phyloP scores from a whole-genome alignment of 2,113 vertebrate species.

The Poeciliopsis retropinna region DNA sequence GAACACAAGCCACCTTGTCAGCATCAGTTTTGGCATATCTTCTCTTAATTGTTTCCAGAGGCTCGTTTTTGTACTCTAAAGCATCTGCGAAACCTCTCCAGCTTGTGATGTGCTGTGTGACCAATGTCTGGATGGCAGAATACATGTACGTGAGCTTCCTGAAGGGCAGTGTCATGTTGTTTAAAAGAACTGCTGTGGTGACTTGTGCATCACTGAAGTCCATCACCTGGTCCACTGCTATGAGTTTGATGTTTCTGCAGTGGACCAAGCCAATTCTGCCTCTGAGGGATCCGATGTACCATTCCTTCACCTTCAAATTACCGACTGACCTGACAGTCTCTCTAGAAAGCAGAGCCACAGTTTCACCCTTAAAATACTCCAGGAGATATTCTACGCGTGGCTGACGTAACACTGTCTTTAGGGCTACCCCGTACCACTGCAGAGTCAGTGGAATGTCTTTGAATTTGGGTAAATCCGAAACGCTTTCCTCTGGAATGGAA shows the following conservation, averaged over 20 bases:
- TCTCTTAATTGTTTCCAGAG: conserved; percentile 79
- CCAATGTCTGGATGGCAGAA: conserved; percentile 88
- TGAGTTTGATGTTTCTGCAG: conserved; percentile 92
- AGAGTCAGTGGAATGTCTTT: conserved; percentile 82
- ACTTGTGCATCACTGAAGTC: conserved; percentile 81
- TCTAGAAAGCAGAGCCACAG: conserved; percentile 89
- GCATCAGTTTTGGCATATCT: conserved; percentile 82
- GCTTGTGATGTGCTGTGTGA: conserved; percentile 86
- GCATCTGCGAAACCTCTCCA: conserved; percentile 90
- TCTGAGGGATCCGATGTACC: conserved; percentile 92
- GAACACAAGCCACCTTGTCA: conserved; percentile 88
- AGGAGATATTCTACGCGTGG: conserved; percentile 90
- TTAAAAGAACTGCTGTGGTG: conserved; percentile 84
- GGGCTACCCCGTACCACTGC: conserved; percentile 85
- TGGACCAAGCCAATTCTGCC: conserved; percentile 91
- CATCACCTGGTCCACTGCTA: conserved; percentile 89
- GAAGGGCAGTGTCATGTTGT: conserved; percentile 89
- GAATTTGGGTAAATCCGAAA: conserved; percentile 84
- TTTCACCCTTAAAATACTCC: conserved; percentile 97
- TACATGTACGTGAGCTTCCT: conserved; percentile 96
- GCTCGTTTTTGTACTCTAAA: conserved; percentile 85
- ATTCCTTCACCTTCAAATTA: conserved; percentile 93
- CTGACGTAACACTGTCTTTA: conserved; percentile 92
- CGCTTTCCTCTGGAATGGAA: conserved; percentile 76
- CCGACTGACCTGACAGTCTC: conserved; percentile 90